A percentile compares a stretch with the other conserved stretches of the same genome.
These are phyloP conservation scores for Phallusia fumigata DNA, from an alignment of 23 tunicate species.

Conservation along the genomic window DNA sequence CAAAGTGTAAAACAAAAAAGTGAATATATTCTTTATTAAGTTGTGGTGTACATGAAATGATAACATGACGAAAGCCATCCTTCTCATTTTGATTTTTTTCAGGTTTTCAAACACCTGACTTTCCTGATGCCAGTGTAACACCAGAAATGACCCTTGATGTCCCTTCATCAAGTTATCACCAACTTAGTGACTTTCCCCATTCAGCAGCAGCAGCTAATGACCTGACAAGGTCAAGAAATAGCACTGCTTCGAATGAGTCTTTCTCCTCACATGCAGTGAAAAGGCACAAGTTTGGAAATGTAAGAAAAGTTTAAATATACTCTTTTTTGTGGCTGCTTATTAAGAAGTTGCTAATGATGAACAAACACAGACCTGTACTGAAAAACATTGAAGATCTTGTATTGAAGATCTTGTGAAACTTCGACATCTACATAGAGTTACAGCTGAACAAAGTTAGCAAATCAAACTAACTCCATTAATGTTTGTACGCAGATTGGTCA, in stretches of 20 bases:
- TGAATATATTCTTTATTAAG: too few relatives aligned
- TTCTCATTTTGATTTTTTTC: background rate
- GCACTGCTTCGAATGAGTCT: constrained; percentile 8
- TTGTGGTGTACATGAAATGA: too few relatives aligned
- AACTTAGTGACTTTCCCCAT: background rate
- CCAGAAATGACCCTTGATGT: background rate
- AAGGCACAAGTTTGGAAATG: background rate
- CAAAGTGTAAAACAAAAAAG: too few relatives aligned
- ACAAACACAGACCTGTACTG: constrained; percentile 27
- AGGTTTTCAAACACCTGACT: constrained; percentile 16
- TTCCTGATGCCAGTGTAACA: constrained; percentile 12
- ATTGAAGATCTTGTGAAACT: too few relatives aligned
- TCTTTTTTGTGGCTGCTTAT: background rate
- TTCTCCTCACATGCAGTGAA: background rate
- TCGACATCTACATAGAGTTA: background rate
- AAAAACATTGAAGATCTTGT: constrained; percentile 1
- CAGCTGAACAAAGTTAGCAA: background rate
- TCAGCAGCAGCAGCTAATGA: background rate
- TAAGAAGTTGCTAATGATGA: background rate
- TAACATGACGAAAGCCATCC: too few relatives aligned
- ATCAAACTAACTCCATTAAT: background rate
- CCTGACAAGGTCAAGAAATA: background rate
- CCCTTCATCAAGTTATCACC: background rate
- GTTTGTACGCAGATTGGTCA: background rate
- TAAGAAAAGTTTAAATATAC: background rate